phyloP scores from a whole-genome alignment of 2,888 invertebrate genomes.

The Drosophila infuscata region DNA sequence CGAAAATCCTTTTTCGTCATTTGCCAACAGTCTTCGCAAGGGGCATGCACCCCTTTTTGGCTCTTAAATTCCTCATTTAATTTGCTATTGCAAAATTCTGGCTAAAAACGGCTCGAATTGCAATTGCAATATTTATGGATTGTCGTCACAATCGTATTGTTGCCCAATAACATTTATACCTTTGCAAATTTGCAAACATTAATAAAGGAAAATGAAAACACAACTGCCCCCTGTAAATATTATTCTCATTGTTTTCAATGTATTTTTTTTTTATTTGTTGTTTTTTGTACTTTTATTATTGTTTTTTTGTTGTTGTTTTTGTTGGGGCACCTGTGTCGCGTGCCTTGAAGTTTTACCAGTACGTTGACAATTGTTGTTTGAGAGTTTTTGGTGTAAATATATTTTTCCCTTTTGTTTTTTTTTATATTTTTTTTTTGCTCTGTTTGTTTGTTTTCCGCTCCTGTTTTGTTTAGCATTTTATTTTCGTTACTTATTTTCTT shows the following conservation, averaged over 20 bases:
- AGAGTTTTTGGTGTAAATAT: constrained; percentile 13
- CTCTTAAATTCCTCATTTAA: constrained; percentile 33
- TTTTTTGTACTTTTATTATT: constrained; percentile 22
- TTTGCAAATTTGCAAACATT: constrained; percentile 50
- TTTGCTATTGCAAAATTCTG: constrained; percentile 7
- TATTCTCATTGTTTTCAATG: constrained; percentile 56
- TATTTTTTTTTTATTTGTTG: constrained; percentile 27
- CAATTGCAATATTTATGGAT: constrained; percentile 25
- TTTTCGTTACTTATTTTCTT: constrained; percentile 51
- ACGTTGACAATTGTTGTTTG: constrained; percentile 59
- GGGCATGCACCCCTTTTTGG: not conserved
- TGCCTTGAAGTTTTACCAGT: constrained; percentile 50
- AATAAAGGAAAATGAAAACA: constrained; percentile 54
- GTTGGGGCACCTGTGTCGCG: constrained; percentile 55
- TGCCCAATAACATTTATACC: constrained; percentile 54
- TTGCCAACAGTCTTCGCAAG: constrained; percentile 30
- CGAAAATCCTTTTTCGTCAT: constrained; percentile 69
- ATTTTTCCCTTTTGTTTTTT: constrained; percentile 9
- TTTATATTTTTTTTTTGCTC: not conserved
- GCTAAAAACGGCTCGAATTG: constrained; percentile 7
- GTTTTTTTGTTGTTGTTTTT: constrained; percentile 22
- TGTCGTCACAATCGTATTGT: constrained; percentile 8
- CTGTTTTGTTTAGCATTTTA: constrained; percentile 37
- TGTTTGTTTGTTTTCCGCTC: not conserved
- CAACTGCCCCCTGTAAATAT: constrained; percentile 57